phyloP scores from a whole-genome alignment of 2,797 vertebrate species.

The Garrulus glandarius region DNA sequence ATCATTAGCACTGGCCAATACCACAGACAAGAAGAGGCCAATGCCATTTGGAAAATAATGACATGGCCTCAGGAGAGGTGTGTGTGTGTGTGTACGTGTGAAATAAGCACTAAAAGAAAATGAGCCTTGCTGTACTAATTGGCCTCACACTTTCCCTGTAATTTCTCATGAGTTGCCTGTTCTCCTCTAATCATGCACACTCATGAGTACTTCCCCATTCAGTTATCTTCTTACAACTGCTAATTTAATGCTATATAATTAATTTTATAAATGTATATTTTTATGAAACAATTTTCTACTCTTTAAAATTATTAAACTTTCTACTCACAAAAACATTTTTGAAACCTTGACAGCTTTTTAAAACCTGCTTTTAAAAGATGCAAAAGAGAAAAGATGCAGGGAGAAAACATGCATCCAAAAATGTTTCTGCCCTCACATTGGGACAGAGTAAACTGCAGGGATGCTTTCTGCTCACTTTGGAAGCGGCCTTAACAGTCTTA shows the following conservation, averaged over 20 bases:
- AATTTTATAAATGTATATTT: constrained; percentile 50
- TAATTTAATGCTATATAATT: constrained; percentile 57
- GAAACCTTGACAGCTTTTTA: background rate
- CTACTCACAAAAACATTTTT: background rate
- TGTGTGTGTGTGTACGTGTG: background rate
- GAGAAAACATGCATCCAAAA: background rate
- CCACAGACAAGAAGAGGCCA: constrained; percentile 42
- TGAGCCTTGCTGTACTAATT: constrained; percentile 57
- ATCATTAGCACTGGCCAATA: constrained; percentile 30
- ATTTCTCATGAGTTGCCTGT: constrained; percentile 57
- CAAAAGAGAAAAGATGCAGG: background rate
- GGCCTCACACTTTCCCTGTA: constrained; percentile 28
- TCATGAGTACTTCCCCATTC: constrained; percentile 36
- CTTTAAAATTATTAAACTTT: constrained; percentile 32
- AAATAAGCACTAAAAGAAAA: constrained; percentile 64
- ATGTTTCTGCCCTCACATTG: background rate
- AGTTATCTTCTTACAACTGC: constrained; percentile 52
- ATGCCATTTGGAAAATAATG: constrained; percentile 56
- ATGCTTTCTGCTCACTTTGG: background rate
- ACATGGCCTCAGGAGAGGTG: constrained; percentile 52
- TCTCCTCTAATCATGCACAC: constrained; percentile 50
- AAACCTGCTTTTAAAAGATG: background rate
- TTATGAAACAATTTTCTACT: constrained; percentile 49
- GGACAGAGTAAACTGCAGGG: background rate
- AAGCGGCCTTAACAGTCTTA: background rate